phyloP scores from a whole-genome alignment of 1,140 invertebrate species.

The Drosophila willistoni region DNA sequence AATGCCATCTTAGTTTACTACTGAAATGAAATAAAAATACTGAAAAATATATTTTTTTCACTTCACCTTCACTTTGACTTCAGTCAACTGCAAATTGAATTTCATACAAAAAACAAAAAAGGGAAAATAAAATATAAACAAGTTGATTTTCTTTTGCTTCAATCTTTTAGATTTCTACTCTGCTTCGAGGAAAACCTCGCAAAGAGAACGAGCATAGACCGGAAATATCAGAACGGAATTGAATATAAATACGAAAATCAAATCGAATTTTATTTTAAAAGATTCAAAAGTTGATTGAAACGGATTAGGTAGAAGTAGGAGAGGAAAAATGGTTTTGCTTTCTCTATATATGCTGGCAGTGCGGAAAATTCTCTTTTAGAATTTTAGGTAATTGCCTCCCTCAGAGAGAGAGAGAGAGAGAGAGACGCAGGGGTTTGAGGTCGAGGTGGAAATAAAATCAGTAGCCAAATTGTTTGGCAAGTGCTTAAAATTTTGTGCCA shows the following conservation, averaged over 20 bases:
- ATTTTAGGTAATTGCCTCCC: conserved; percentile 36
- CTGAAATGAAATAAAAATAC: neutral
- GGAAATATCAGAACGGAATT: conserved; percentile 73
- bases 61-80: neutral
- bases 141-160: conserved; percentile 39
- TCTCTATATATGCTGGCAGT: conserved; percentile 8
- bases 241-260: conserved; percentile 76
- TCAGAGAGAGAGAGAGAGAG: neutral
- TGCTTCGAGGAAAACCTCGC: conserved; percentile 36
- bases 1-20: neutral
- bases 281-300: conserved; percentile 55
- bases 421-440: neutral
- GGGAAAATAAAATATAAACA: conserved; percentile 41
- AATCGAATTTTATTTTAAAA: conserved; percentile 56
- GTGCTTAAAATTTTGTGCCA: conserved; percentile 49
- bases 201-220: conserved; percentile 34
- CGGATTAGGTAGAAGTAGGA: conserved; percentile 23
- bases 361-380: conserved; percentile 13
- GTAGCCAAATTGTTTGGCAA: conserved; percentile 41
- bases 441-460: conserved; percentile 37
- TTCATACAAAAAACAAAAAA: conserved; percentile 46
- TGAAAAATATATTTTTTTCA: neutral
- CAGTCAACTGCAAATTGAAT: conserved; percentile 41
- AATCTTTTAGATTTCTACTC: conserved; percentile 9
- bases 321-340: conserved; percentile 21